Conservation (phyloP, 2,113 vertebrate genomes). For the Mixornis gularis region DNA sequence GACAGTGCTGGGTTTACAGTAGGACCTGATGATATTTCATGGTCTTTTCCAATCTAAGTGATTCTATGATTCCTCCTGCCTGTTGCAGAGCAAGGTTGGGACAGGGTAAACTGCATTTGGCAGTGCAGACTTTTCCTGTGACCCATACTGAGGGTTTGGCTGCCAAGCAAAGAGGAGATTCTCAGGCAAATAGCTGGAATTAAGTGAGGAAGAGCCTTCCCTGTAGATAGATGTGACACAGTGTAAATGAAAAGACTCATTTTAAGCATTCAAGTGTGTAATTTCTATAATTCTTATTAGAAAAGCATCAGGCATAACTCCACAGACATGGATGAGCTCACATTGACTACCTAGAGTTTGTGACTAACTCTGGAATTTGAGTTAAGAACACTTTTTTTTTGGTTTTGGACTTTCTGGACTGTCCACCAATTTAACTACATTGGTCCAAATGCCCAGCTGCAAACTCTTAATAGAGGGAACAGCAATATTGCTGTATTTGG, state of each 20-base stretch:
- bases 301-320: background rate
- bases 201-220: background rate
- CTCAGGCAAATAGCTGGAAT: background rate
- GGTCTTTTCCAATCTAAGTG: background rate
- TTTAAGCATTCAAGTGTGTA: background rate
- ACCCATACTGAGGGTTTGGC: background rate
- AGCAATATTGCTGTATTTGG: background rate
- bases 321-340: background rate
- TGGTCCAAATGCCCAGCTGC: background rate
- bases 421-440: background rate
- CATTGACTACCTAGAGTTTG: background rate
- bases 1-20: background rate
- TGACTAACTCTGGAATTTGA: background rate
- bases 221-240: background rate
- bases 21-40: background rate
- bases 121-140: background rate
- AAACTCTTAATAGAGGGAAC: background rate
- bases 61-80: background rate
- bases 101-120: background rate
- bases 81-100: background rate
- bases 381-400: background rate
- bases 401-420: background rate
- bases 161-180: background rate
- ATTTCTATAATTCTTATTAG: constrained; percentile 21
- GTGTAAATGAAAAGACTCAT: background rate